Conservation (phyloP, 1,140 invertebrate species). For the Neuroterus valhalla region DNA sequence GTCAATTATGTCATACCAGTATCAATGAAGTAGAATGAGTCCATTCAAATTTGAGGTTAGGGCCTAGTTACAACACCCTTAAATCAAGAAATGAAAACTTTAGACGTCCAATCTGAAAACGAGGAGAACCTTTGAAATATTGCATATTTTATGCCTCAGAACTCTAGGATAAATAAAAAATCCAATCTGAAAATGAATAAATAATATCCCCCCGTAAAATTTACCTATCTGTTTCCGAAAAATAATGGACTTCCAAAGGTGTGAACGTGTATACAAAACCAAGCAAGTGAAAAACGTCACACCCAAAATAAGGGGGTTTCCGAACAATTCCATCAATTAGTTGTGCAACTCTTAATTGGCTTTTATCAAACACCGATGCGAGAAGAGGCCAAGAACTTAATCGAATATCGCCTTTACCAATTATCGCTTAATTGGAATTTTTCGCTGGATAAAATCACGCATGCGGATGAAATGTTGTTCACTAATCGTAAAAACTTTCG, state of each 20-base stretch:
- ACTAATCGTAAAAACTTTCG: background rate
- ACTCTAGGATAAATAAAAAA: background rate
- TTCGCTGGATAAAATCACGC: background rate
- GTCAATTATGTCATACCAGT: too few species aligned
- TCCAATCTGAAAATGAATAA: background rate
- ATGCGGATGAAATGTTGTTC: background rate
- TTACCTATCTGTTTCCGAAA: background rate
- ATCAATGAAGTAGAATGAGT: too few species aligned
- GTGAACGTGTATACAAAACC: constrained; percentile 8
- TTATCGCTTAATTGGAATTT: constrained; percentile 3
- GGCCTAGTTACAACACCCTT: too few species aligned
- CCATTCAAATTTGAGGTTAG: too few species aligned
- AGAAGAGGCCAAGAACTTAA: constrained; percentile 21
- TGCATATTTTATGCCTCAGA: too few species aligned
- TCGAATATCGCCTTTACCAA: constrained; percentile 21
- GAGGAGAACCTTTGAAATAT: too few species aligned
- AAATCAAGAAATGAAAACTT: too few species aligned
- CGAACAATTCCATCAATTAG: constrained; percentile 22
- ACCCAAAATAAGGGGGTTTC: constrained; percentile 18
- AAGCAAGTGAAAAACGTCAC: constrained; percentile 5
- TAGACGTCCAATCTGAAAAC: too few species aligned
- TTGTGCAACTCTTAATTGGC: constrained; percentile 25
- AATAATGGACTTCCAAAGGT: constrained; percentile 13
- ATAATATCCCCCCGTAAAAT: background rate
- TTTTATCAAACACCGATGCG: constrained; percentile 8